Percentiles rank a stretch among this genome's conserved stretches.
phyloP scores from a whole-genome alignment of 1,140 invertebrate genomes.

The Bombus superbus region DNA sequence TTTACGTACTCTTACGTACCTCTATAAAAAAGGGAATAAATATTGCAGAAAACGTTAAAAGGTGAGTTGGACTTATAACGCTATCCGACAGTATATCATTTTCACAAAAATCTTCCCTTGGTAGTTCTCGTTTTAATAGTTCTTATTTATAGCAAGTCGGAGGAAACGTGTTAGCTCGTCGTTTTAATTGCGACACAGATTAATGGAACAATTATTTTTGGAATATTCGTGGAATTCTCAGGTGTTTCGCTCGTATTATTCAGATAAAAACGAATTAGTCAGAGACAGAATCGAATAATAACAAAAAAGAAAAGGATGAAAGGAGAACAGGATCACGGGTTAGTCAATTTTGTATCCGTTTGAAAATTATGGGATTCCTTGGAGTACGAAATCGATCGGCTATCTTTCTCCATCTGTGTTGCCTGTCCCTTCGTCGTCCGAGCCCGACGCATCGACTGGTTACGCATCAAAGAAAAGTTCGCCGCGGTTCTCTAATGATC shows the following conservation, averaged over 20 bases:
- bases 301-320: background rate
- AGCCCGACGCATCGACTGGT: background rate
- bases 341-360: slow-evolving; percentile 14
- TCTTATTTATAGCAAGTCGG: background rate
- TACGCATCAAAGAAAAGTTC: slow-evolving; percentile 12
- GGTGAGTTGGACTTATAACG: background rate
- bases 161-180: background rate
- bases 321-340: background rate
- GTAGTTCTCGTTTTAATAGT: background rate
- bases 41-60: too few species aligned
- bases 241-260: background rate
- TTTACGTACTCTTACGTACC: too few species aligned
- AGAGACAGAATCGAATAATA: background rate
- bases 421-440: background rate
- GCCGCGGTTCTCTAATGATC: slow-evolving; percentile 13
- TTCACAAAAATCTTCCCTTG: background rate
- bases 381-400: background rate
- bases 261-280: background rate
- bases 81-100: background rate
- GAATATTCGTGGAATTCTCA: background rate
- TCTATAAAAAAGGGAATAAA: too few species aligned
- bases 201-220: background rate
- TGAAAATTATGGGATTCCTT: background rate
- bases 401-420: background rate
- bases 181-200: background rate